Conservation (phyloP, 2,113 vertebrate species). For the Sciurus niger region DNA sequence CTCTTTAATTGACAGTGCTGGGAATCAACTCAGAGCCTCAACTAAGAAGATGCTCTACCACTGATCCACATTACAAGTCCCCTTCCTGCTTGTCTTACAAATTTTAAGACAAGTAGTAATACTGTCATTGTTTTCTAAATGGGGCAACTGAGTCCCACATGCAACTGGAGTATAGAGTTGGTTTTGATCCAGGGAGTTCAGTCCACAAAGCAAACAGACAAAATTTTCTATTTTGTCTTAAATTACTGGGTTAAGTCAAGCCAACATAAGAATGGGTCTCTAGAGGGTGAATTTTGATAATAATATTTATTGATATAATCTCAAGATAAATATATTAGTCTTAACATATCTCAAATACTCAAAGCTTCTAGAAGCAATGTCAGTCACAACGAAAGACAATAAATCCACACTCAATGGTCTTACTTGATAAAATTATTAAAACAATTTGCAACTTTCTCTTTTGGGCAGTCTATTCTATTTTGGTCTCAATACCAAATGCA, state of each 20-base stretch:
- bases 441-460: constrained; percentile 26
- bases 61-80: background rate
- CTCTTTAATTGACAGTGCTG: background rate
- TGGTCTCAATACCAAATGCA: background rate
- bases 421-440: constrained; percentile 53
- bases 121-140: background rate
- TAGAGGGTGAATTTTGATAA: constrained; percentile 32
- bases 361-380: background rate
- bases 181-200: background rate
- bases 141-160: constrained; percentile 49
- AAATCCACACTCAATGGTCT: background rate
- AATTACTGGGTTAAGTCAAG: constrained; percentile 48
- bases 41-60: background rate
- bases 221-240: constrained; percentile 43
- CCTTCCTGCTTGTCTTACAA: constrained; percentile 8
- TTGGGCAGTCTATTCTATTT: constrained; percentile 27
- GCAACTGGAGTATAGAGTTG: background rate
- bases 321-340: constrained; percentile 15
- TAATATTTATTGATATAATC: constrained; percentile 27
- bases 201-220: background rate
- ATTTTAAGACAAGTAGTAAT: constrained; percentile 34
- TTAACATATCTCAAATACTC: constrained; percentile 43
- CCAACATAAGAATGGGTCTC: constrained; percentile 18
- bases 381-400: background rate
- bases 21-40: background rate